Evolutionary conservation across 2,888 invertebrate species (phyloP).

Genomic region (Phymatocera aterrima): DNA sequence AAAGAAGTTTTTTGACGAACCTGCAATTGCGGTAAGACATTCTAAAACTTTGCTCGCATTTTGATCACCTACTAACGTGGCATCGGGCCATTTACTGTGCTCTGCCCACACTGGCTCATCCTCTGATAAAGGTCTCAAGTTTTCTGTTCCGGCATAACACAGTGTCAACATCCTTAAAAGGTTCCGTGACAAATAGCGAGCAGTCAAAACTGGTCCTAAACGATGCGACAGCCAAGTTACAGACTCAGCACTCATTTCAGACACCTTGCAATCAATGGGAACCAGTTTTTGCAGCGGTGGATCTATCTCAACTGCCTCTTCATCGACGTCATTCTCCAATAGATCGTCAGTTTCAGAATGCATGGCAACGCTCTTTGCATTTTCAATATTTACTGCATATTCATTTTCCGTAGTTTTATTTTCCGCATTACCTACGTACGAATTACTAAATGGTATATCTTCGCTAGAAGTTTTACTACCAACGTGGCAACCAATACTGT

Average conservation of each 20-base stretch:
- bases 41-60: slow-evolving; percentile 92
- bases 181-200: slow-evolving; percentile 92
- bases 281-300: slow-evolving; percentile 52
- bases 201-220: slow-evolving; percentile 95
- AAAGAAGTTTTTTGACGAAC: slow-evolving; percentile 74
- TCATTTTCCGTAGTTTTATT: slow-evolving; percentile 68
- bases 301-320: slow-evolving; percentile 13
- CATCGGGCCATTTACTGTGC: slow-evolving; percentile 79
- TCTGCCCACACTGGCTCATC: slow-evolving; percentile 71
- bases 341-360: slow-evolving; percentile 48
- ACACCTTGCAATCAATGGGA: slow-evolving; percentile 78
- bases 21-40: slow-evolving; percentile 91
- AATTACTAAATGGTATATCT: slow-evolving; percentile 61
- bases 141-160: slow-evolving; percentile 93
- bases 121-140: slow-evolving; percentile 76
- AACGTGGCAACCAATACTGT: slow-evolving; percentile 80
- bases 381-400: slow-evolving; percentile 70
- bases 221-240: slow-evolving; percentile 95
- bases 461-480: slow-evolving; percentile 78
- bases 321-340: slow-evolving; percentile 9
- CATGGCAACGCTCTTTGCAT: not conserved
- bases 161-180: slow-evolving; percentile 94
- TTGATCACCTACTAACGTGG: slow-evolving; percentile 85
- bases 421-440: slow-evolving; percentile 48
- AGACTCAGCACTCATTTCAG: slow-evolving; percentile 92